Percentiles rank a stretch among this genome's conserved stretches.
Conservation (phyloP, 2,888 invertebrate species). For the Eupithecia pulchellata region DNA sequence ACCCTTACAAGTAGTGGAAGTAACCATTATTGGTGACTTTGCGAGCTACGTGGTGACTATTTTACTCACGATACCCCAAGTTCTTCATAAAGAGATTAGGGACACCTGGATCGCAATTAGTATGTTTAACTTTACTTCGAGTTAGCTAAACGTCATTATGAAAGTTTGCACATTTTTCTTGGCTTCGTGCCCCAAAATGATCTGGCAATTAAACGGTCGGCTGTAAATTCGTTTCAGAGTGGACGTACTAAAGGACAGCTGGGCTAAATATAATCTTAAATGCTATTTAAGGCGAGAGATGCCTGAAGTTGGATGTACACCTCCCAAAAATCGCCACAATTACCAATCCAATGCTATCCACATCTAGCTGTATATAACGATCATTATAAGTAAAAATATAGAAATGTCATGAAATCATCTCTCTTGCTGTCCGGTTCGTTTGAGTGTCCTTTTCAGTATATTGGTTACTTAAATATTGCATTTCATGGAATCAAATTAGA, state of each 20-base stretch:
- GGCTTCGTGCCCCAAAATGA: constrained; percentile 36
- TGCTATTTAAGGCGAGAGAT: background rate
- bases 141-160: constrained; percentile 46
- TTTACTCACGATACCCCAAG: background rate
- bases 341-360: background rate
- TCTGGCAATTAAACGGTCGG: constrained; percentile 62
- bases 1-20: no score
- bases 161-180: constrained; percentile 58
- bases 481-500: no score
- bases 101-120: background rate
- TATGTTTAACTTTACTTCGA: constrained; percentile 12
- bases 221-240: constrained; percentile 55
- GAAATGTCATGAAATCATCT: no score
- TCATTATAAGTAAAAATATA: background rate
- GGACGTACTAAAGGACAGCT: constrained; percentile 13
- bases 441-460: no score
- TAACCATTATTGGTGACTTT: no score
- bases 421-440: no score
- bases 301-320: background rate
- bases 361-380: background rate
- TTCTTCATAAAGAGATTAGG: background rate
- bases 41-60: no score
- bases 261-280: background rate
- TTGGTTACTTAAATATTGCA: no score
- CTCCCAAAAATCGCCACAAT: background rate